phyloP scores from a whole-genome alignment of 1,140 invertebrate species.

The Epicauta chinensis region DNA sequence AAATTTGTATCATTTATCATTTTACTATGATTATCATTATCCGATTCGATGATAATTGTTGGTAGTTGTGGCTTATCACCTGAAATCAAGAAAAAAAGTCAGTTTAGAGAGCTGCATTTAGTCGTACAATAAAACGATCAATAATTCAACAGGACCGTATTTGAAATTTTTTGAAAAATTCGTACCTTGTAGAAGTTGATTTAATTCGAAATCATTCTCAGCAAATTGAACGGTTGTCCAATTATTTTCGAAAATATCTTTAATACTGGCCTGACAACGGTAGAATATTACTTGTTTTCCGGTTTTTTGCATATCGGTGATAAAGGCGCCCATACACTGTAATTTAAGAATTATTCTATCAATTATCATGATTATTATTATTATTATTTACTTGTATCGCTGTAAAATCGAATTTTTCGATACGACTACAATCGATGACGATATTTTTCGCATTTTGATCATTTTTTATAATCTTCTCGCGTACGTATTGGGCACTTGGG shows the following conservation, averaged over 20 bases:
- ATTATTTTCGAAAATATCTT: slow-evolving; percentile 11
- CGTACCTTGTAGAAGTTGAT: slow-evolving; percentile 6
- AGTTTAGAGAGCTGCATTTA: too few species aligned
- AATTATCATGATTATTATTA: too few species aligned
- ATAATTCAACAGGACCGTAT: neutral
- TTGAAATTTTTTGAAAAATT: neutral
- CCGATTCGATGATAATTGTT: too few species aligned
- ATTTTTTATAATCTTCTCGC: slow-evolving; percentile 50
- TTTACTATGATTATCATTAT: too few species aligned
- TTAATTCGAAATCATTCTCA: neutral
- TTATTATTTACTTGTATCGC: slow-evolving; percentile 47
- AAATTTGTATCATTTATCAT: too few species aligned
- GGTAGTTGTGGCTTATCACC: too few species aligned
- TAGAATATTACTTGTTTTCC: slow-evolving; percentile 24
- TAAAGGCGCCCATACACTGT: slow-evolving; percentile 28
- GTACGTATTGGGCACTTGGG: slow-evolving; percentile 55
- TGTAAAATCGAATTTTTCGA: slow-evolving; percentile 52
- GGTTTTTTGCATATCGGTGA: slow-evolving; percentile 25
- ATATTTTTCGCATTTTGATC: slow-evolving; percentile 36
- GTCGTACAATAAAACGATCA: too few species aligned
- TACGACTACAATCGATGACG: slow-evolving; percentile 50
- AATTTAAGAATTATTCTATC: too few species aligned
- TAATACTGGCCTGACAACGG: neutral
- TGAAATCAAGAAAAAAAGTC: too few species aligned
- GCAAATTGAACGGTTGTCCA: neutral